These are phyloP conservation scores for Blennius ocellaris DNA, from an alignment of 2,113 vertebrate species.

Conservation along the genomic window DNA sequence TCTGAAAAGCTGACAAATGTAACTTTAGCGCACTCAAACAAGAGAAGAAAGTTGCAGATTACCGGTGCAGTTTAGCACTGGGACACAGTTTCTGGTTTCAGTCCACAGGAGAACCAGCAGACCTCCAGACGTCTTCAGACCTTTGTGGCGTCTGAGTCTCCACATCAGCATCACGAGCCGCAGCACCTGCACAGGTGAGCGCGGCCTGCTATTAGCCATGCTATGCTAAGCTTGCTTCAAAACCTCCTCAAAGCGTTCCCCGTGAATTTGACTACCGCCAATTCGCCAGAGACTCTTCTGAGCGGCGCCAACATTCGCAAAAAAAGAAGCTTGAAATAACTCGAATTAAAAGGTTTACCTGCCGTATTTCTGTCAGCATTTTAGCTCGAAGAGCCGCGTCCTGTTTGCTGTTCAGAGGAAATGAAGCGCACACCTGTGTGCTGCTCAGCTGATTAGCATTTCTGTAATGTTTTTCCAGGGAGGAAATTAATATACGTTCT, in stretches of 20 bases:
- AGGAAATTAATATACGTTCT: no score
- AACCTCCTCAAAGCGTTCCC: neutral
- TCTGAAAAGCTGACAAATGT: no score
- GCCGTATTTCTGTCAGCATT: conserved; percentile 61
- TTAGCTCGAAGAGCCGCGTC: neutral
- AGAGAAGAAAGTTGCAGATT: neutral
- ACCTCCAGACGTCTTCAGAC: conserved; percentile 35
- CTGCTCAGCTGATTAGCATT: no score
- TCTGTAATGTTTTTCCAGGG: no score
- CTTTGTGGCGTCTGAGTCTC: conserved; percentile 4
- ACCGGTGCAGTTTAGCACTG: conserved; percentile 61
- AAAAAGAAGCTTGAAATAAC: neutral
- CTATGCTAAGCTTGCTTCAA: conserved; percentile 1
- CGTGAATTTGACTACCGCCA: neutral
- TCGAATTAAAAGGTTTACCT: conserved; percentile 34
- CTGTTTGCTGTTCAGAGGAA: no score
- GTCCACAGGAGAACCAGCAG: conserved; percentile 72
- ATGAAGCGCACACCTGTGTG: no score
- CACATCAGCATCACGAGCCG: conserved; percentile 50
- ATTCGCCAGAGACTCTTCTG: neutral
- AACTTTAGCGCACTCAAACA: no score
- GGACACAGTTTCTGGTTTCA: neutral
- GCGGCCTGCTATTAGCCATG: neutral
- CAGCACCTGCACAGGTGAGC: conserved; percentile 47
- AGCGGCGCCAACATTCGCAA: neutral